phyloP scores from a whole-genome alignment of 2,113 vertebrate species.

The Rhinichthys klamathensis region DNA sequence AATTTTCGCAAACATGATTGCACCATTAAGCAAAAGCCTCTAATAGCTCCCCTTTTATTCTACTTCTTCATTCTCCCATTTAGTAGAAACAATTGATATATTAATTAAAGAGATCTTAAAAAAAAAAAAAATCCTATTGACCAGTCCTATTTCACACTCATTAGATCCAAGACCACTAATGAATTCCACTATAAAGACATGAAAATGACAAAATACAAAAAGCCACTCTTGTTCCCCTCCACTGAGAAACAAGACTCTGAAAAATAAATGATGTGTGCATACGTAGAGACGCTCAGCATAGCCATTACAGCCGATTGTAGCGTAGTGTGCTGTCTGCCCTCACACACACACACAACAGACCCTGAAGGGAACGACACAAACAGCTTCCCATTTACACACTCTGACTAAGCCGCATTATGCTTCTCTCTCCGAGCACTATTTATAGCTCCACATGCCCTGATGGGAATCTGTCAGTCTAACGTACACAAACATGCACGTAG shows the following conservation, averaged over 20 bases:
- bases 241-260: neutral
- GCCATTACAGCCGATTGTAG: constrained; percentile 36
- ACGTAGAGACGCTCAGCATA: neutral
- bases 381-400: constrained; percentile 50
- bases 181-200: neutral
- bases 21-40: no score
- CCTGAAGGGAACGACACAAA: constrained; percentile 40
- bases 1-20: no score
- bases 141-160: neutral
- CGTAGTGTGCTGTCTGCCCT: constrained; percentile 49
- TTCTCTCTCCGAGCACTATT: constrained; percentile 49
- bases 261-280: neutral
- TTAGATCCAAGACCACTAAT: neutral
- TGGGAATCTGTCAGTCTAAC: constrained; percentile 29
- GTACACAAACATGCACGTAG: constrained; percentile 16
- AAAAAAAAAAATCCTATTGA: neutral
- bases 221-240: neutral
- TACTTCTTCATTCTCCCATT: neutral
- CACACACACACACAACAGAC: constrained; percentile 37
- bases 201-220: neutral
- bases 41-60: no score
- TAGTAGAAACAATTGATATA: neutral
- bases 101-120: neutral
- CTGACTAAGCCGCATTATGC: constrained; percentile 45
- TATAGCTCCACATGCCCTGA: constrained; percentile 50